phyloP scores from a whole-genome alignment of 1,140 invertebrate genomes.

The Leptinotarsa undecemlineata region DNA sequence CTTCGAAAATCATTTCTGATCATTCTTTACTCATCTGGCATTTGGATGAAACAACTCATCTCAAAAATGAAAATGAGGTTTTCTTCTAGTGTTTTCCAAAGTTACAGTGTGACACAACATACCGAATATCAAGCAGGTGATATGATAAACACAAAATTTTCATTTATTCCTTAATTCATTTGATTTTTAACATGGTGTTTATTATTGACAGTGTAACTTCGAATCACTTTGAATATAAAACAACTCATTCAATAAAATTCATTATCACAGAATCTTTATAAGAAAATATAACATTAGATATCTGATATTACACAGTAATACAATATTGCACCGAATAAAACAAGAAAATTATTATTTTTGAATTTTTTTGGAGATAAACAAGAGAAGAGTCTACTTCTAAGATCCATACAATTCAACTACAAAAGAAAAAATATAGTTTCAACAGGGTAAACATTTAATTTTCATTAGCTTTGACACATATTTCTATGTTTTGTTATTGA shows the following conservation, averaged over 20 bases:
- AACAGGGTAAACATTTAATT: too few species aligned
- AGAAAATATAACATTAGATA: slow-evolving; percentile 9
- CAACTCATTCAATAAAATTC: not conserved
- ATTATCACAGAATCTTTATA: slow-evolving; percentile 3
- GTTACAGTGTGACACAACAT: not conserved
- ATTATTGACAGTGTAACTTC: not conserved
- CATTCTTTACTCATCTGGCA: slow-evolving; percentile 28
- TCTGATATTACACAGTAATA: slow-evolving; percentile 8
- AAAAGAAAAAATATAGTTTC: too few species aligned
- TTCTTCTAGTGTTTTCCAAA: not conserved
- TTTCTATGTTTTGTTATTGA: too few species aligned
- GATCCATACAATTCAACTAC: slow-evolving; percentile 24
- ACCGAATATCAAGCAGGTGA: not conserved
- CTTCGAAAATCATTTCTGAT: slow-evolving; percentile 36
- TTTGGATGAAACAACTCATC: not conserved
- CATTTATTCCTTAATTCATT: too few species aligned
- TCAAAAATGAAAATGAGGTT: not conserved
- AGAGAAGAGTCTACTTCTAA: too few species aligned
- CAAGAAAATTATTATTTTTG: not conserved
- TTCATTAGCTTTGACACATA: too few species aligned
- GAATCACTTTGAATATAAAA: not conserved
- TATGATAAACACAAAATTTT: too few species aligned
- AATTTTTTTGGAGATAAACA: slow-evolving; percentile 1
- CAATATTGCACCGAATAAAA: slow-evolving; percentile 3
- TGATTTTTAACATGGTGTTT: not conserved